A percentile compares a stretch with the other conserved stretches of the same genome.
These are phyloP conservation scores for Polyergus mexicanus DNA, from an alignment of 1,140 invertebrate species.

Conservation along the genomic window DNA sequence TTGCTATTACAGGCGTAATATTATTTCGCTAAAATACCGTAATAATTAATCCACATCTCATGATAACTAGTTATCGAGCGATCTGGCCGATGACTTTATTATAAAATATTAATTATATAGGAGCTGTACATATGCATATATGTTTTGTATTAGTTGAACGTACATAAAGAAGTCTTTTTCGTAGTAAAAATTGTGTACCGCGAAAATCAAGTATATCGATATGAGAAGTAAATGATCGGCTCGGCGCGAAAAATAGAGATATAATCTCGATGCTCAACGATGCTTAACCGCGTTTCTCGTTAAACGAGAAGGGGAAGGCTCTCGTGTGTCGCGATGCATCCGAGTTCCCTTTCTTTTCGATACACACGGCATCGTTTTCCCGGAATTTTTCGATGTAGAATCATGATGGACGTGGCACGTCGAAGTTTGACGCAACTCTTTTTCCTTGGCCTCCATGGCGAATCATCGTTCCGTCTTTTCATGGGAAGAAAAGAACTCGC, in stretches of 20 bases:
- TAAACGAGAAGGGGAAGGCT: conserved; percentile 22
- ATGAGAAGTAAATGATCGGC: conserved; percentile 79
- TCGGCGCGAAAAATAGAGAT: conserved; percentile 76
- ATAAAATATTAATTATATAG: conserved; percentile 48
- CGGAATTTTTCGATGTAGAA: conserved; percentile 28
- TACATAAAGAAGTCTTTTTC: neutral
- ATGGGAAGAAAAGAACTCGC: conserved; percentile 56
- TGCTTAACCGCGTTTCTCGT: conserved; percentile 84
- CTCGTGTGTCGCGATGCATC: conserved; percentile 35
- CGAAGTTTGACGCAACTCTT: conserved; percentile 40
- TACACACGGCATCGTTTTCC: neutral
- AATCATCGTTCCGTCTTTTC: conserved; percentile 68
- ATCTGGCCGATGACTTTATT: conserved; percentile 43
- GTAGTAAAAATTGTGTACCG: neutral
- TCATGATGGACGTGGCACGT: conserved; percentile 37
- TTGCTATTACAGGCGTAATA: neutral
- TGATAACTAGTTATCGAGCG: conserved; percentile 22
- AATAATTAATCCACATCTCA: neutral
- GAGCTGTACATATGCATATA: neutral
- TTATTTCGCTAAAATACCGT: conserved; percentile 20
- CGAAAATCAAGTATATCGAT: conserved; percentile 8
- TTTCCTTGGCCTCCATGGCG: conserved; percentile 74
- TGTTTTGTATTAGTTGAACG: neutral
- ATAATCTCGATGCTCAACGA: conserved; percentile 76
- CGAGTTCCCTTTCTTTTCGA: conserved; percentile 49